Evolutionary conservation across 1,140 invertebrate species (phyloP).

Genomic region (Diorhabda elongata): DNA sequence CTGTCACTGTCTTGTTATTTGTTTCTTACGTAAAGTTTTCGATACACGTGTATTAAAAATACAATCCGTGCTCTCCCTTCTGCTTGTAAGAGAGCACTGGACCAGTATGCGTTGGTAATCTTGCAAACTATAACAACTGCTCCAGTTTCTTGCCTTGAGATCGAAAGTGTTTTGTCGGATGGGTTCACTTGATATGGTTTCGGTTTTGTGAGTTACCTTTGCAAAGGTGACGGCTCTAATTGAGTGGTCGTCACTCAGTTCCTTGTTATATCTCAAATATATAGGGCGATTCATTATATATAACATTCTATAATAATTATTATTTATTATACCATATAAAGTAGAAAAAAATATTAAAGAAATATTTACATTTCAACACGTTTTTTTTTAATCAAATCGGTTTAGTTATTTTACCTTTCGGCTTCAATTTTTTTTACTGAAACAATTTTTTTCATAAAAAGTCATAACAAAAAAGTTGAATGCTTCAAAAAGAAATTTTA

Average conservation of each 20-base stretch:
- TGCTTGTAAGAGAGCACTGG: conserved; percentile 34
- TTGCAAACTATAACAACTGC: conserved; percentile 34
- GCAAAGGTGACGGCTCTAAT: conserved; percentile 28
- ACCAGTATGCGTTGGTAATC: conserved; percentile 30
- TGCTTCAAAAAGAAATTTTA: too few species aligned
- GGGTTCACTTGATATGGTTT: conserved; percentile 37
- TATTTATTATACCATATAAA: background rate
- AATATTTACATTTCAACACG: background rate
- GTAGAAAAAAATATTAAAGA: too few species aligned
- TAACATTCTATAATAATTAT: background rate
- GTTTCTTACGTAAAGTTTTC: background rate
- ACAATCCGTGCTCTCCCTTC: conserved; percentile 23
- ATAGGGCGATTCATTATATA: conserved; percentile 3
- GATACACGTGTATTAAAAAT: conserved; percentile 26
- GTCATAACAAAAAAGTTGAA: too few species aligned
- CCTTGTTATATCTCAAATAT: conserved; percentile 23
- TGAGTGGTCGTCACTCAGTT: conserved; percentile 29
- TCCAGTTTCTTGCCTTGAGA: conserved; percentile 38
- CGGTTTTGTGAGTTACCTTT: conserved; percentile 28
- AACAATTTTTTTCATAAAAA: too few species aligned
- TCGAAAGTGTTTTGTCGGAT: conserved; percentile 40
- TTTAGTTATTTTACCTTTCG: background rate
- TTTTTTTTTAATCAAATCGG: background rate
- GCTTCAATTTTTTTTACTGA: too few species aligned
- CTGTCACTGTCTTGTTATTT: background rate